A percentile compares a stretch with the other conserved stretches of the same genome.
phyloP scores from a whole-genome alignment of 2,888 invertebrate genomes.

The Osmoderma eremita region DNA sequence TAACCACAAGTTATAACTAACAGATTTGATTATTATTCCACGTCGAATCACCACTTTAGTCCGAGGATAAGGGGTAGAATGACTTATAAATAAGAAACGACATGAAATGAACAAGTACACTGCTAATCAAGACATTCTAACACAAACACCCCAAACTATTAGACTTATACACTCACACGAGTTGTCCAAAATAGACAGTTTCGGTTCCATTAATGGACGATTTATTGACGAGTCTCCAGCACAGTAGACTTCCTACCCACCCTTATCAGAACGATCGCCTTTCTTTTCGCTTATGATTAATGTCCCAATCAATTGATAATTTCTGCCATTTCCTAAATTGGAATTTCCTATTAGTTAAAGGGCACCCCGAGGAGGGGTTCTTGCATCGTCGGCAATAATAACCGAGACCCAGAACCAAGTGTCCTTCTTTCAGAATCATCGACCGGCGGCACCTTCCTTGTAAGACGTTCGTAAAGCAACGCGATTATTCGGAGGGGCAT shows the following conservation, averaged over 20 bases:
- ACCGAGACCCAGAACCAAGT: background rate
- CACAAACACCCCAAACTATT: background rate
- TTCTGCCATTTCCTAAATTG: constrained; percentile 38
- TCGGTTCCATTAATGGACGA: constrained; percentile 33
- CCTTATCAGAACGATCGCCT: constrained; percentile 30
- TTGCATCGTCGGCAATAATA: constrained; percentile 14
- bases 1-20: background rate
- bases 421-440: background rate
- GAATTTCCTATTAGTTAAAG: constrained; percentile 37
- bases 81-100: background rate
- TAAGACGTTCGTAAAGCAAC: constrained; percentile 27
- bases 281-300: constrained; percentile 35
- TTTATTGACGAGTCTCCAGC: constrained; percentile 31
- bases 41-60: background rate
- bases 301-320: constrained; percentile 38
- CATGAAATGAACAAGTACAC: background rate
- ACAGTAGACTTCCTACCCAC: constrained; percentile 3
- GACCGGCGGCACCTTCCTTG: constrained; percentile 13
- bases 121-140: constrained; percentile 19
- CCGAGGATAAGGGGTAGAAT: background rate
- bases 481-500: constrained; percentile 17
- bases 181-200: constrained; percentile 26
- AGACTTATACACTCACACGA: background rate
- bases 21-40: background rate
- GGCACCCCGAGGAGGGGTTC: constrained; percentile 23